Conservation (phyloP, 2,113 vertebrate species). For the Seriola dumerili region DNA sequence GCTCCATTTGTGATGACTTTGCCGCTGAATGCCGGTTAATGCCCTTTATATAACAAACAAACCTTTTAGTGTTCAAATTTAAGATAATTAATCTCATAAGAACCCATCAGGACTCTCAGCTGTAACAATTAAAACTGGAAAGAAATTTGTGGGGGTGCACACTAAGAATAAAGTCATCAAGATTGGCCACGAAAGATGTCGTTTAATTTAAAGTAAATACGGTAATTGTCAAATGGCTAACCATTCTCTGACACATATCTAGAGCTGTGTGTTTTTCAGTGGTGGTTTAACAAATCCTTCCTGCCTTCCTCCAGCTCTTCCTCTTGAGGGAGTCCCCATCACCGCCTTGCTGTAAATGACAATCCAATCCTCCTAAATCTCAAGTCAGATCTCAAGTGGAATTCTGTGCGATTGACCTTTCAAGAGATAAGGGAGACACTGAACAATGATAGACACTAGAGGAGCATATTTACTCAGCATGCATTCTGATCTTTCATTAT, state of each 20-base stretch:
- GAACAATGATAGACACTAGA: not conserved
- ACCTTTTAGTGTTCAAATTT: slow-evolving; percentile 49
- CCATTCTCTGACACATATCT: not conserved
- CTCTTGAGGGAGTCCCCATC: not conserved
- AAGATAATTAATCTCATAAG: slow-evolving; percentile 68
- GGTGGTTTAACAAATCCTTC: not conserved
- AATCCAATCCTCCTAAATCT: not conserved
- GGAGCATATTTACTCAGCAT: not conserved
- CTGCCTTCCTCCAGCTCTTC: not conserved
- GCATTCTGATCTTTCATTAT: not conserved
- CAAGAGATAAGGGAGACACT: not conserved
- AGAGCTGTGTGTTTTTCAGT: not conserved
- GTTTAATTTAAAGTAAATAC: slow-evolving; percentile 20
- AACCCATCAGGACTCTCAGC: slow-evolving; percentile 16
- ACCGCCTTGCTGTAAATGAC: not conserved
- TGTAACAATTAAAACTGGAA: slow-evolving; percentile 18
- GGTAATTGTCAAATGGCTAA: not conserved
- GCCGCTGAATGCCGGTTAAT: slow-evolving; percentile 36
- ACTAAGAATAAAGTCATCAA: slow-evolving; percentile 9
- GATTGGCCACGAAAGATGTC: not conserved
- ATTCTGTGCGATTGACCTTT: not conserved
- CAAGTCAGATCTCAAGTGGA: not conserved
- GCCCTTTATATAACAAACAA: slow-evolving; percentile 71
- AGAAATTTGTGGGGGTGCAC: slow-evolving; percentile 2
- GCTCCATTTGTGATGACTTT: slow-evolving; percentile 61